Base-by-base conservation (phyloP, 2,888 invertebrate genomes). In the Ryuthela nishihirai region DNA sequence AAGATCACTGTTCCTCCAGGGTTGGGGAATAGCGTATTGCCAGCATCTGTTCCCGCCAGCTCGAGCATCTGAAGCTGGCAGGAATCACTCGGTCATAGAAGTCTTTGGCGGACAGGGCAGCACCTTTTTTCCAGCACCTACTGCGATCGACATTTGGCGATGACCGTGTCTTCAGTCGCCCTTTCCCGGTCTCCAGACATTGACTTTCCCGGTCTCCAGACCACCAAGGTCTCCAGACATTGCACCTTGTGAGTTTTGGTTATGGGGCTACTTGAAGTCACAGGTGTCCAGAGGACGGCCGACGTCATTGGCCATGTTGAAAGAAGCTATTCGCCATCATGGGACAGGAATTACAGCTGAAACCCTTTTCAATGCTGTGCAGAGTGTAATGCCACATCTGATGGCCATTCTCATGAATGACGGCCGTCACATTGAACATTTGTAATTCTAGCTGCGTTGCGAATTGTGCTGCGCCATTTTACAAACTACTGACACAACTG, bases 231-330 rank as follows among this genome's bases (percentile, higher is more conserved):
- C 45, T 45, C 35, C 34, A 32, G 34, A 45, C 18, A 7, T 45
- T 18, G 21, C 45, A 45, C 34, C 21, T 34, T 34, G 45, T 45
- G 20, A 45, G 34, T 45, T 45, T 12, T 21, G 35, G 45, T 29
- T 45, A 9, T 34, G 21, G 12, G 34, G 20, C 18, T 45, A 20
- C 17, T 45, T 45, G 15, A 45, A 45, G 45, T 45, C 45, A 35
- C 21, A 20, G 12, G 20, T 45, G 32, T 43, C 15, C 18, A 26
- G 32, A 26, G 29, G 17, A n/a, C n/a, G n/a, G n/a, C 15, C 12
- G n/a, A 17, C 23, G 41, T 41, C 15, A 15, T 23, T 41, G 41
- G 15, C 41, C 4, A 15, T 4, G 9, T 29, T 43, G 10, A 29
- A 43, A 43, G 26, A 29, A 9, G 43, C 26, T 43, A 43, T 43